phyloP scores from a whole-genome alignment of 2,113 vertebrate species.

The Melanerpes aurifrons region DNA sequence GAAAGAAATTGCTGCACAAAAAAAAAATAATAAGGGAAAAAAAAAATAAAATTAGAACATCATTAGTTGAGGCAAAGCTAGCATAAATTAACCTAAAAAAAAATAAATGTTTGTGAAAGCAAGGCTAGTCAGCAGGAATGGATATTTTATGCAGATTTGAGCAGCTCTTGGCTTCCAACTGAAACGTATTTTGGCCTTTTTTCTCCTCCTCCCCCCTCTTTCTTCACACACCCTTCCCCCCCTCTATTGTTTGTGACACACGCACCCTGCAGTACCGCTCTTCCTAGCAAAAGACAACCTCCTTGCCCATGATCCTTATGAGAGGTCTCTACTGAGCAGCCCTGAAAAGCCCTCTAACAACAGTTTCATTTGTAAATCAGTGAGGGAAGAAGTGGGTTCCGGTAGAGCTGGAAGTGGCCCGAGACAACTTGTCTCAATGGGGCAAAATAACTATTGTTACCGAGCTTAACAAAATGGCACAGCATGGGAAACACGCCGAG shows the following conservation, averaged over 20 bases:
- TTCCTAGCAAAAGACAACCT: constrained; percentile 2
- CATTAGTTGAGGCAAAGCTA: background rate
- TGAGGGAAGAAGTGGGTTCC: constrained; percentile 73
- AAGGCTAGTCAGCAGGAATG: background rate
- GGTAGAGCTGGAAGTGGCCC: constrained; percentile 80
- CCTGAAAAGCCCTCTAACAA: constrained; percentile 72
- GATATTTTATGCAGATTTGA: constrained; percentile 28
- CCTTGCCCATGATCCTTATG: constrained; percentile 71
- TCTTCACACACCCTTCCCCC: too few species aligned
- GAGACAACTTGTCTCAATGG: constrained; percentile 81
- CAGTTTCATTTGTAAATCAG: constrained; percentile 78
- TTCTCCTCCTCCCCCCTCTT: background rate
- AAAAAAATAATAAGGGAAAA: background rate
- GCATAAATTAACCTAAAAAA: background rate
- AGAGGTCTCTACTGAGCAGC: constrained; percentile 60
- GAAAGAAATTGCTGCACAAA: constrained; percentile 9
- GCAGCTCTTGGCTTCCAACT: background rate
- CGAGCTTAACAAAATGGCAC: constrained; percentile 85
- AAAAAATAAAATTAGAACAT: background rate
- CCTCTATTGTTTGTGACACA: background rate
- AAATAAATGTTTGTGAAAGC: background rate
- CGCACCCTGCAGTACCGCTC: background rate
- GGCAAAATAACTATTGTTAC: constrained; percentile 86
- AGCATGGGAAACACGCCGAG: constrained; percentile 80
- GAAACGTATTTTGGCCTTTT: background rate